Percentiles rank a stretch among this genome's conserved stretches.
phyloP scores from a whole-genome alignment of 1,140 invertebrate species.

The Drosophila repletoides region DNA sequence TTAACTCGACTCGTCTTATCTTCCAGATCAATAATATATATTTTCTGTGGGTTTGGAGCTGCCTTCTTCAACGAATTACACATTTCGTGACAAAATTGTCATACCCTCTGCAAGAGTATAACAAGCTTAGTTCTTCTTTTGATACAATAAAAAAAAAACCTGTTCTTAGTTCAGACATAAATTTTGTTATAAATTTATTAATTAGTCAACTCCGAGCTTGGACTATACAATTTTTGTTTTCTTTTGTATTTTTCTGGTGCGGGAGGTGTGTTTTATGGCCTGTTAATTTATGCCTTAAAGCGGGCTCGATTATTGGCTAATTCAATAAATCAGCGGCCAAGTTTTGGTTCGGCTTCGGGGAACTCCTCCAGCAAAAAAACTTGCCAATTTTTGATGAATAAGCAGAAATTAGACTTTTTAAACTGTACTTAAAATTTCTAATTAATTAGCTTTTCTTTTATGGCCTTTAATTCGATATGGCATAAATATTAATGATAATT shows the following conservation, averaged over 20 bases:
- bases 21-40: not conserved
- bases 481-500: too few relatives aligned
- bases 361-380: too few relatives aligned
- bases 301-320: constrained; percentile 32
- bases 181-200: constrained; percentile 49
- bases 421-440: too few relatives aligned
- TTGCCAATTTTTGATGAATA: too few relatives aligned
- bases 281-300: constrained; percentile 52
- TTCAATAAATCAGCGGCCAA: constrained; percentile 53
- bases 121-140: constrained; percentile 24
- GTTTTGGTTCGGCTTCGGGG: constrained; percentile 17
- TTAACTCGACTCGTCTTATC: too few relatives aligned
- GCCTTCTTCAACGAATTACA: too few relatives aligned
- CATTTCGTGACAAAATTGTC: too few relatives aligned
- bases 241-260: not conserved
- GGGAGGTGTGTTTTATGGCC: constrained; percentile 47
- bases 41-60: too few relatives aligned
- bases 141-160: constrained; percentile 24
- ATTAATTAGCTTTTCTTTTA: too few relatives aligned
- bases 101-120: too few relatives aligned
- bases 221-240: constrained; percentile 5
- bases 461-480: too few relatives aligned
- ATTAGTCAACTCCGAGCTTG: constrained; percentile 29
- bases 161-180: constrained; percentile 20
- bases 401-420: too few relatives aligned